These are phyloP conservation scores for Megaceryle maxima DNA, from an alignment of 2,113 vertebrate genomes.

Conservation along the genomic window DNA sequence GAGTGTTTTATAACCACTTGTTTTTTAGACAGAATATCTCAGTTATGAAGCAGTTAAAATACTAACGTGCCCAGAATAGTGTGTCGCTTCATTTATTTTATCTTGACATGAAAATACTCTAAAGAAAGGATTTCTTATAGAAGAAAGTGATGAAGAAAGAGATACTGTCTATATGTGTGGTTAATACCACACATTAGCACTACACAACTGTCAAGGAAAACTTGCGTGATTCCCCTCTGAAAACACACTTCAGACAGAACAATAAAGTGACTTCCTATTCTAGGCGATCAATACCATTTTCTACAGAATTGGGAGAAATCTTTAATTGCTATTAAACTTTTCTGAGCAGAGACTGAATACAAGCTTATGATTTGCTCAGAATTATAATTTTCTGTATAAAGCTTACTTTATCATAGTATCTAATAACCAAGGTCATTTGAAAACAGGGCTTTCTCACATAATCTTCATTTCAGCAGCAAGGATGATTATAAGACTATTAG, in stretches of 20 bases:
- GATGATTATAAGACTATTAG: neutral
- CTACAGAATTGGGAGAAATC: neutral
- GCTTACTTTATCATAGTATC: neutral
- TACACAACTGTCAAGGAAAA: neutral
- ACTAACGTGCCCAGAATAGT: neutral
- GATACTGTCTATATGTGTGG: neutral
- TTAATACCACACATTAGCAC: neutral
- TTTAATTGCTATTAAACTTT: neutral
- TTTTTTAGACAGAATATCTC: neutral
- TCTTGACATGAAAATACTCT: neutral
- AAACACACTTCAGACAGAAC: neutral
- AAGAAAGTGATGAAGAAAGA: neutral
- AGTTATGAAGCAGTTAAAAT: neutral
- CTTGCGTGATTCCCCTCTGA: neutral
- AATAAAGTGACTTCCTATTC: neutral
- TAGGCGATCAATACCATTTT: neutral
- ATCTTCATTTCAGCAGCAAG: constrained; percentile 21
- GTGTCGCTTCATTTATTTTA: neutral
- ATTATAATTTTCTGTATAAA: neutral
- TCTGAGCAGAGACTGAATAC: neutral
- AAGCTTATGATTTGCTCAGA: neutral
- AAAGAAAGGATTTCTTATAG: neutral
- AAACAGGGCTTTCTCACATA: neutral
- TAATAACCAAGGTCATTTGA: neutral
- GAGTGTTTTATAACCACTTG: neutral